Conservation (phyloP, 1,140 invertebrate species). For the Anastatus disparis region DNA sequence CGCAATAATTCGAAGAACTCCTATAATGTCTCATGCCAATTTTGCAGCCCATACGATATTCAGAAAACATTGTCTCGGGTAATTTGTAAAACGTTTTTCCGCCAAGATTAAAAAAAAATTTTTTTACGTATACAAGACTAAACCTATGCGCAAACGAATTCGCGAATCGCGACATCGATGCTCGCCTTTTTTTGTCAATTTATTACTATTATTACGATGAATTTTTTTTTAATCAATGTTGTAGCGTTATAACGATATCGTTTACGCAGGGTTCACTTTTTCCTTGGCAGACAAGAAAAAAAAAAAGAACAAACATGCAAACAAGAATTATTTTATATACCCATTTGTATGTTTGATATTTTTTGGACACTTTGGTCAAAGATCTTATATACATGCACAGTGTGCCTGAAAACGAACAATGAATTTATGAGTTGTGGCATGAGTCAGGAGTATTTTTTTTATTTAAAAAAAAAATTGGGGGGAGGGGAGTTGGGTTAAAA, state of each 20-base stretch:
- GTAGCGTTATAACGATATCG: not conserved
- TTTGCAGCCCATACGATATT: conserved; percentile 49
- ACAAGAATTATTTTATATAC: not conserved
- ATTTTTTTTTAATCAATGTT: conserved; percentile 14
- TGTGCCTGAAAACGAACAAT: conserved; percentile 57
- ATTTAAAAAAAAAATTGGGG: conserved; percentile 5
- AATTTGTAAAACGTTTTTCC: conserved; percentile 45
- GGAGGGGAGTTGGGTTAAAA: not conserved
- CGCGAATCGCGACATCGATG: conserved; percentile 5
- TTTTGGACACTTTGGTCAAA: conserved; percentile 4
- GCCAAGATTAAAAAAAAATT: conserved; percentile 1
- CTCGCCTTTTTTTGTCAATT: no score
- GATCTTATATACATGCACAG: conserved; percentile 32
- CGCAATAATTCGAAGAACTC: conserved; percentile 41
- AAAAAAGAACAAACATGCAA: not conserved
- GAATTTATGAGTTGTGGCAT: conserved; percentile 46
- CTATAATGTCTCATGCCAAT: conserved; percentile 60
- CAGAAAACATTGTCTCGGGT: conserved; percentile 48
- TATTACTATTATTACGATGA: no score
- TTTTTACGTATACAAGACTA: not conserved
- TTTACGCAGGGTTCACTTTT: not conserved
- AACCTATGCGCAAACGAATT: conserved; percentile 21
- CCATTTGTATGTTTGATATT: not conserved
- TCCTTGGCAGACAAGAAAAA: conserved; percentile 3
- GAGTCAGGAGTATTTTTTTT: conserved; percentile 45